Base-by-base conservation (phyloP, 2,113 vertebrate species). In the Isichthys henryi region DNA sequence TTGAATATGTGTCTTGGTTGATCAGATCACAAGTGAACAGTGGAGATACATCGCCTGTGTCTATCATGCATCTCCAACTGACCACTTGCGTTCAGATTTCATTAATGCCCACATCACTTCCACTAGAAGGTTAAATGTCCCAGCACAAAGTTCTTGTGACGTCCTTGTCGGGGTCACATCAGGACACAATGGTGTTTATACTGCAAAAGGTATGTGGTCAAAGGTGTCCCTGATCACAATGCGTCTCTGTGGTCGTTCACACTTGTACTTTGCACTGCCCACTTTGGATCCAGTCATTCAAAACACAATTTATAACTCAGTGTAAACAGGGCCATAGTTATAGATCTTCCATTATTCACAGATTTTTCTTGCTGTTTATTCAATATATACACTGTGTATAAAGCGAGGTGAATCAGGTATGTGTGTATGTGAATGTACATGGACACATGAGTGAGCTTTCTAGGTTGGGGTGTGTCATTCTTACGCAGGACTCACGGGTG, bases 401-500 rank as follows among this genome's bases (percentile, higher is more conserved):
- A 80, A 80, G 35, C 5, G 15, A 80, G 74, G 35, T 80, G 35
- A 80, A 43, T 39, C 35, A 1, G 13, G 35, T 19, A 21, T 39
- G 74, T 21, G 74, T 80, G 1, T 19, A 19, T 45, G 77, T 45
- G 77, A 82, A 45, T 45, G 77, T 23, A 10, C 27, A 31, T 3
- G 77, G 15, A 45, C 43, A 84, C 19, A 8, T 82, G 43, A 6
- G 17, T 11, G 43, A 48, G 8, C 45, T 10, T 84, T n/a, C 74
- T 19, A 43, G 15, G 74, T 39, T 15, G 15, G 35, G 27, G 74
- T 48, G 82, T 10, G 39, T 45, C 82, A 84, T 45, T 84, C 82
- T 84, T 84, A 35, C 50, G 27, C 77, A 58, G 49, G 3, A 90
- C 96, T 95, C 94, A 99, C 98, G 95, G 96, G 97, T 97, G 89